Evolutionary conservation across 1,140 invertebrate genomes (phyloP), one percentile per base, ranked within the genome.

Genomic region (Diorhabda sublineata): DNA sequence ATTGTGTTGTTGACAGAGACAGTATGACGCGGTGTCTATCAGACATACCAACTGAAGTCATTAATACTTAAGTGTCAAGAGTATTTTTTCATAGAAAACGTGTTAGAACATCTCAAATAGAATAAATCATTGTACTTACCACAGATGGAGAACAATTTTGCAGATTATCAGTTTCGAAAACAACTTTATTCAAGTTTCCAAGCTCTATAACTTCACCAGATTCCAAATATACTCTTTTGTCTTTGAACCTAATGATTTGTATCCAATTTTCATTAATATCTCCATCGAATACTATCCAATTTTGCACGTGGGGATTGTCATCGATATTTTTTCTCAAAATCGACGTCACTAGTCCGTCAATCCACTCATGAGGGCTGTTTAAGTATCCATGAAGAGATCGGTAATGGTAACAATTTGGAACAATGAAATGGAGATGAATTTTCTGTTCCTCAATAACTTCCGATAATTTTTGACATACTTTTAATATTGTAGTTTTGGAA

Each of bases 211-310:
- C 91, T 83, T 98, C 95, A 42, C 92, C 92, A 4, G 91, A 93
- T 42, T 88, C 90, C 5, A 92, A 79, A 3, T 89, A 79, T 70
- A 90, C 91, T 77, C 90, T 91, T 76, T 91, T 92, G 76, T 92
- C 89, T 77, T 92, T 90, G 9, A 92, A 76, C 77, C 96, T 96
- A 85, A 97, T 89, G 81, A 95, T 95, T 81, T 97, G 94, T 73
- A 96, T 94, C 94, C 94, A 97, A 3, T 93, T 89, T 3, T 93
- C 91, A 80, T 96, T 94, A 0, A 97, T 92, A 0, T 94, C 92
- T 0, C 95, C 95, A 80, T 97, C 95, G 75, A 93, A 92, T 4
- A 93, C 76, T 11, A 90, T 80, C 88, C 87, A 90, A 77, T 92
- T 95, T 65, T 88, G 84, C 64, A 90, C 87, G 2, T 85, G 87